Evolutionary conservation across 1,140 invertebrate genomes (phyloP).

Genomic region (Drosophila parabipectinata): DNA sequence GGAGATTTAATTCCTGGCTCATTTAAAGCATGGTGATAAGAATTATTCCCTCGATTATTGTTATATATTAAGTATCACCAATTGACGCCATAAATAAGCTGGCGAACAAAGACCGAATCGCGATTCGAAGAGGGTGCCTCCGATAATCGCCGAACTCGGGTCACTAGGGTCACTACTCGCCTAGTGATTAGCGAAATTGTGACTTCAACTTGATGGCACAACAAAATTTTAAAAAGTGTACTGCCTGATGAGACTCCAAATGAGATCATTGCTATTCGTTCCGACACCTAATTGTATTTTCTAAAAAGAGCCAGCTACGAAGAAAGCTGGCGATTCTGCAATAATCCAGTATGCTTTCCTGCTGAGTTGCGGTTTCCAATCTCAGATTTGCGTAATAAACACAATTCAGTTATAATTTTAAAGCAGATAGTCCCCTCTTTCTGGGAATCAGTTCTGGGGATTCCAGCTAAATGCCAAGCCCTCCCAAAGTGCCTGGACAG

Average conservation of each 20-base stretch:
- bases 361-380: too few species aligned
- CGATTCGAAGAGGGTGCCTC: not conserved
- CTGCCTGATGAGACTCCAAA: conserved; percentile 33
- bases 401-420: too few species aligned
- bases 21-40: conserved; percentile 23
- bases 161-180: conserved; percentile 6
- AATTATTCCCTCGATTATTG: conserved; percentile 5
- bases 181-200: conserved; percentile 13
- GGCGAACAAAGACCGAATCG: conserved; percentile 30
- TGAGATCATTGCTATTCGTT: conserved; percentile 54
- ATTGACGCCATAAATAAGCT: conserved; percentile 24
- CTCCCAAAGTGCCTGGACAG: conserved; percentile 7
- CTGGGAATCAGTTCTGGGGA: conserved; percentile 3
- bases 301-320: too few species aligned
- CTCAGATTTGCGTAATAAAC: too few species aligned
- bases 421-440: too few species aligned
- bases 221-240: conserved; percentile 19
- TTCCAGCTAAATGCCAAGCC: not conserved
- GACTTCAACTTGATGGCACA: conserved; percentile 7
- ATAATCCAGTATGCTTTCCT: too few species aligned
- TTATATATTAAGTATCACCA: conserved; percentile 11
- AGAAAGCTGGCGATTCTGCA: conserved; percentile 1
- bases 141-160: conserved; percentile 23
- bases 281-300: not conserved
- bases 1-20: too few species aligned